These are phyloP conservation scores for Pristionchus exspectatus DNA, from an alignment of 2,888 invertebrate species.

Conservation along the genomic window DNA sequence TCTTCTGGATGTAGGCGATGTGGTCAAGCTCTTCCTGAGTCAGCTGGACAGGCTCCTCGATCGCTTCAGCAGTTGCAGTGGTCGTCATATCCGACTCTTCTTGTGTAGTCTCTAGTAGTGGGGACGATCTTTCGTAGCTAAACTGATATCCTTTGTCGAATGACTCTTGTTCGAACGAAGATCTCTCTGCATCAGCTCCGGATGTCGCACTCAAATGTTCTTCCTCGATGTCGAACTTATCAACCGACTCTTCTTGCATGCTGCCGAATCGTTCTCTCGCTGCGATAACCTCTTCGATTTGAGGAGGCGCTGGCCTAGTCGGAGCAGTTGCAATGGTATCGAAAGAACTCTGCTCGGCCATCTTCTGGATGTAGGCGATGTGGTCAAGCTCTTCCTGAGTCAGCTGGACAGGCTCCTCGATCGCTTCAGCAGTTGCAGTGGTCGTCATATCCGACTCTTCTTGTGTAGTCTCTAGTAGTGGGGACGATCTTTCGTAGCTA, in stretches of 20 bases:
- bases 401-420: constrained; percentile 3
- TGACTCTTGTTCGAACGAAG: not conserved
- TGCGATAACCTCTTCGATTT: not conserved
- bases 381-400: constrained; percentile 38
- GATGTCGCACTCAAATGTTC: not conserved
- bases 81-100: not conserved
- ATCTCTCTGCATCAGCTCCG: constrained; percentile 20
- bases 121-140: constrained; percentile 1
- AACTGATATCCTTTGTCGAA: constrained; percentile 9
- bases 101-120: not conserved
- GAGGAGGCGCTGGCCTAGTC: not conserved
- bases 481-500: constrained; percentile 1
- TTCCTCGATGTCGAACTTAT: not conserved
- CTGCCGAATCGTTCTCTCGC: constrained; percentile 1
- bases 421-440: not conserved
- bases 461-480: not conserved
- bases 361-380: constrained; percentile 23
- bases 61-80: not conserved
- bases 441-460: not conserved
- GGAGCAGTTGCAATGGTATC: constrained; percentile 1
- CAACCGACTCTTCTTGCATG: not conserved
- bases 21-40: constrained; percentile 31
- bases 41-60: constrained; percentile 3
- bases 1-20: constrained; percentile 30
- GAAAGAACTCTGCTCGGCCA: constrained; percentile 27